Conservation (phyloP, 2,797 vertebrate species). For the Phyllotis vaccarum region DNA sequence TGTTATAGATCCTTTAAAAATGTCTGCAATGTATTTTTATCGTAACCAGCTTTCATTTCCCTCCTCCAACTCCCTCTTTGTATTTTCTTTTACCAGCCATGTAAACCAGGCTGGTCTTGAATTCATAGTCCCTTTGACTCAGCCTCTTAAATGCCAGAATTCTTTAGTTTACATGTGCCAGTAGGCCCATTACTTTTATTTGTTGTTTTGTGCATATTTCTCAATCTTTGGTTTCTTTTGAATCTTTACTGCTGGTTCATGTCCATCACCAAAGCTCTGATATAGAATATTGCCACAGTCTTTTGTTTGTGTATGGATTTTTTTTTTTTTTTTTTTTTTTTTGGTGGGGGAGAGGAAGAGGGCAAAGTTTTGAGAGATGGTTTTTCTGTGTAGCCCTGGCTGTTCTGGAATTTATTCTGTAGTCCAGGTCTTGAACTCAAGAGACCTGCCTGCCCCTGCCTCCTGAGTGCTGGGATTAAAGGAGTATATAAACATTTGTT, state of each 20-base stretch:
- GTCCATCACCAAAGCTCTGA: not conserved
- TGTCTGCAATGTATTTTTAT: not conserved
- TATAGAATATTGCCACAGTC: slow-evolving; percentile 42
- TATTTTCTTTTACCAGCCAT: not conserved
- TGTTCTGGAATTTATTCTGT: not conserved
- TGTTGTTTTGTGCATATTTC: slow-evolving; percentile 29
- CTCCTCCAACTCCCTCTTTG: not conserved
- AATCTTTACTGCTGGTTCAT: not conserved
- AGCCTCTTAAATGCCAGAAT: not conserved
- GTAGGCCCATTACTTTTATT: slow-evolving; percentile 7
- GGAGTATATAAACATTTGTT: not conserved
- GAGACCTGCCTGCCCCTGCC: not conserved
- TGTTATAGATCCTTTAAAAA: not conserved
- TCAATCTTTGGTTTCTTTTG: not conserved
- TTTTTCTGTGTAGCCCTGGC: not conserved
- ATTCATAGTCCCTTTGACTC: not conserved
- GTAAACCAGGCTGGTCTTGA: not conserved
- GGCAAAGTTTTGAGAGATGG: not conserved
- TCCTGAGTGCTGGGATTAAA: not conserved
- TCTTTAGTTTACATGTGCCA: not conserved
- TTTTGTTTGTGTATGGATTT: not conserved
- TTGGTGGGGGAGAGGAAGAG: too few relatives aligned
- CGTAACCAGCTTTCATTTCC: not conserved
- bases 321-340: not conserved
- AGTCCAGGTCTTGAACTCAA: not conserved